Evolutionary conservation across 2,888 invertebrate species (phyloP).

Genomic region (Drepana falcataria): DNA sequence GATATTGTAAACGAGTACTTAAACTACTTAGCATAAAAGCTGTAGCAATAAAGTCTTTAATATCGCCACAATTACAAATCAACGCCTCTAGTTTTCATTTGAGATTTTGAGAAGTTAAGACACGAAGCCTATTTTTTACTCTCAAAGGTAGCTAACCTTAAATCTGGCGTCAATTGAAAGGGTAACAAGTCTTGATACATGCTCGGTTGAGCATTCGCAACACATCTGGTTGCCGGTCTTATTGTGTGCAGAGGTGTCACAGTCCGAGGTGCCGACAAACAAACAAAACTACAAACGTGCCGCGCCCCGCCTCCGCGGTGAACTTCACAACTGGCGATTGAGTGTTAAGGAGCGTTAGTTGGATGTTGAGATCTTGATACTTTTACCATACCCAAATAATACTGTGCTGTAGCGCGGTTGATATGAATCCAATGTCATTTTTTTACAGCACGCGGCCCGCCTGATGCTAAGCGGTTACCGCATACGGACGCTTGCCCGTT

Average conservation of each 20-base stretch:
- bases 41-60: too few relatives aligned
- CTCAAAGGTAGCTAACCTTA: neutral
- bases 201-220: neutral
- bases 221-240: neutral
- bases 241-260: neutral
- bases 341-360: neutral
- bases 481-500: too few relatives aligned
- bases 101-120: too few relatives aligned
- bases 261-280: slow-evolving; percentile 32
- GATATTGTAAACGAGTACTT: too few relatives aligned
- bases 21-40: too few relatives aligned
- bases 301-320: slow-evolving; percentile 21
- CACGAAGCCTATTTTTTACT: neutral
- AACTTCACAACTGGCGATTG: slow-evolving; percentile 3
- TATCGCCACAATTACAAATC: too few relatives aligned
- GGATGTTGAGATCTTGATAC: slow-evolving; percentile 7
- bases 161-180: neutral
- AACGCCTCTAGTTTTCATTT: too few relatives aligned
- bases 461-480: too few relatives aligned
- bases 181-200: neutral
- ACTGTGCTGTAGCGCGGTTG: too few relatives aligned
- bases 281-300: slow-evolving; percentile 26
- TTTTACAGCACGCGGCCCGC: too few relatives aligned
- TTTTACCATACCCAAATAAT: neutral
- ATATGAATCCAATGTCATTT: too few relatives aligned